A percentile compares a stretch with the other conserved stretches of the same genome.
Conservation (phyloP, 2,113 vertebrate species). For the Stegastes partitus region DNA sequence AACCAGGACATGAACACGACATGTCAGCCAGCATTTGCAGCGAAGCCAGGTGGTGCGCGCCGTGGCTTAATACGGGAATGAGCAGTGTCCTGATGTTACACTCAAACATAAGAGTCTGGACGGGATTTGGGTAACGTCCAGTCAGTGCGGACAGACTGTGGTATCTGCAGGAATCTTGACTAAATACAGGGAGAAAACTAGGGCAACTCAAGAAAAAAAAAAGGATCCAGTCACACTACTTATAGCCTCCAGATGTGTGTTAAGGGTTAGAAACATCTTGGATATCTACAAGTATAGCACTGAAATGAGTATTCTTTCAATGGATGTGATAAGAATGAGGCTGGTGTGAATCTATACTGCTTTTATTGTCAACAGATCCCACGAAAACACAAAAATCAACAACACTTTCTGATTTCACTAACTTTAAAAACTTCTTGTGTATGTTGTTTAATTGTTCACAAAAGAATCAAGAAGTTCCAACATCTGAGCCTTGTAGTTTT, state of each 20-base stretch:
- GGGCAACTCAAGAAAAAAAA: slow-evolving; percentile 44
- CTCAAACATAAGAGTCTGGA: background rate
- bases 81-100: slow-evolving; percentile 4
- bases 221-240: slow-evolving; percentile 28
- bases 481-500: no score
- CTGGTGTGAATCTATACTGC: no score
- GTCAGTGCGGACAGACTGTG: slow-evolving; percentile 15
- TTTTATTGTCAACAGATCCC: no score
- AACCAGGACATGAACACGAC: slow-evolving; percentile 56
- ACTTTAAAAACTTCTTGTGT: no score
- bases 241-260: slow-evolving; percentile 19
- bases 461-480: no score
- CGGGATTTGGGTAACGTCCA: background rate
- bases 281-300: no score
- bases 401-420: no score
- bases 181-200: slow-evolving; percentile 44
- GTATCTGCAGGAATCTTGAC: slow-evolving; percentile 28
- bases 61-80: slow-evolving; percentile 6
- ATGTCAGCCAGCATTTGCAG: slow-evolving; percentile 39
- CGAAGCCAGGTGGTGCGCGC: slow-evolving; percentile 15
- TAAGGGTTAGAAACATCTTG: background rate
- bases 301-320: no score
- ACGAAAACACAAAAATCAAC: no score
- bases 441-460: no score
- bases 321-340: no score